Percentiles rank a stretch among this genome's conserved stretches.
Evolutionary conservation across 2,888 invertebrate species (phyloP).

Genomic region (Tethea ocularis): DNA sequence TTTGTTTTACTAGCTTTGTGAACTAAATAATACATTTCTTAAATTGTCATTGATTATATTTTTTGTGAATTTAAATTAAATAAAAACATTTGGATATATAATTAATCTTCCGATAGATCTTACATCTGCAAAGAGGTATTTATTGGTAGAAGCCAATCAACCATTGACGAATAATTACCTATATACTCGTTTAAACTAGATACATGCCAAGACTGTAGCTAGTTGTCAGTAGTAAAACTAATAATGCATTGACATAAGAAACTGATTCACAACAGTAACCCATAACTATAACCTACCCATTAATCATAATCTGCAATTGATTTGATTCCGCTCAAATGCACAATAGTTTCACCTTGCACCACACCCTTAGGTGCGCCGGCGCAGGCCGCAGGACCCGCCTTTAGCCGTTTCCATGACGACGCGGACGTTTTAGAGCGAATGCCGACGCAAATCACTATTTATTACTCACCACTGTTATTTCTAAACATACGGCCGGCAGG

Average conservation of each 20-base stretch:
- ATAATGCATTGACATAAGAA: not conserved
- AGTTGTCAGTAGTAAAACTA: no score
- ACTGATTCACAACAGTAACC: not conserved
- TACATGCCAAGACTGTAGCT: no score
- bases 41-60: no score
- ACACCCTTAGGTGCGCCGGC: constrained; percentile 36
- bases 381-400: constrained; percentile 58
- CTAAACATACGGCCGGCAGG: constrained; percentile 13
- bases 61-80: no score
- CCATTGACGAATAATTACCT: no score
- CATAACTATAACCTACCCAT: not conserved
- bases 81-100: no score
- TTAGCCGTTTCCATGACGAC: constrained; percentile 61
- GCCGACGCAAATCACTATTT: constrained; percentile 70
- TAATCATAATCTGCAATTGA: not conserved
- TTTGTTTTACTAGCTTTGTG: no score
- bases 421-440: constrained; percentile 44
- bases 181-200: no score
- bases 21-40: no score
- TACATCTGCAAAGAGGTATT: no score
- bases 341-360: constrained; percentile 6
- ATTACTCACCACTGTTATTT: constrained; percentile 60
- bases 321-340: not conserved
- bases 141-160: no score
- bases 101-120: no score